Evolutionary conservation across 1,140 invertebrate species (phyloP).

Genomic region (Musca domestica): DNA sequence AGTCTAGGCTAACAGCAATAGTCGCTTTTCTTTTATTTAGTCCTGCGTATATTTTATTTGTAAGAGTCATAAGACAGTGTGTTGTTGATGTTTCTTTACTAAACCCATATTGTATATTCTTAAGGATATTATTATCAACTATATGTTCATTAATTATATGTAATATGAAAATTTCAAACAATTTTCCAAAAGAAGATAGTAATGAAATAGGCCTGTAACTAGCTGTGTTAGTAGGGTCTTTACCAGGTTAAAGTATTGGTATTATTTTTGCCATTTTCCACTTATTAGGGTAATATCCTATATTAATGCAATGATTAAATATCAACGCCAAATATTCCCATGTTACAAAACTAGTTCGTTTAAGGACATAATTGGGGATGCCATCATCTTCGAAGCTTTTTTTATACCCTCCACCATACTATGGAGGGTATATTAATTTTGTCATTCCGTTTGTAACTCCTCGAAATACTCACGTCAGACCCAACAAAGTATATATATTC

Average conservation of each 20-base stretch:
- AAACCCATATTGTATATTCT: background rate
- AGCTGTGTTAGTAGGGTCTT: background rate
- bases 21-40: background rate
- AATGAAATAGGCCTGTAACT: background rate
- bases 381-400: no score
- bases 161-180: background rate
- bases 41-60: background rate
- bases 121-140: background rate
- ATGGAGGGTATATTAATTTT: no score
- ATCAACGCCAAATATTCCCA: background rate
- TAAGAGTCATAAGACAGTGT: background rate
- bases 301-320: conserved; percentile 1
- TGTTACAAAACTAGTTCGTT: background rate
- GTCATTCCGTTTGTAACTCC: no score
- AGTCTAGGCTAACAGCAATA: background rate
- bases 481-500: no score
- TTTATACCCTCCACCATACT: no score
- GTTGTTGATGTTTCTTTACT: background rate
- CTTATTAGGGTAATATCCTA: background rate
- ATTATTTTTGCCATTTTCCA: background rate
- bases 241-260: background rate
- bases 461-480: no score
- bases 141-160: background rate
- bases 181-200: background rate
- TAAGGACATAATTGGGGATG: no score